phyloP scores from a whole-genome alignment of 2,797 vertebrate species.

The Pristis pectinata region DNA sequence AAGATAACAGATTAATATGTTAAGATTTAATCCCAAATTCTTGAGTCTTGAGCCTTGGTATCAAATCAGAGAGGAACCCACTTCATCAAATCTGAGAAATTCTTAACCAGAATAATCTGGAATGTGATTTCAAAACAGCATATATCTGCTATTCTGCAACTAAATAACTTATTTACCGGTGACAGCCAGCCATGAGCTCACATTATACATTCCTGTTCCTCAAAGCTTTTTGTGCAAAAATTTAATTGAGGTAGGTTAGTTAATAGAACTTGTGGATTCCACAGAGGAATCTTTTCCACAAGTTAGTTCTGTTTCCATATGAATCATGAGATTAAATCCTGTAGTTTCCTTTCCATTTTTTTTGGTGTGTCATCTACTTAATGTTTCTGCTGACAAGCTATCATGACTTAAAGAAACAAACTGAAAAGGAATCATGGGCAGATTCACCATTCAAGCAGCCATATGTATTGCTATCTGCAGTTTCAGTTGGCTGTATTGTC shows the following conservation, averaged over 20 bases:
- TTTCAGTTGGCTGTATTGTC: neutral
- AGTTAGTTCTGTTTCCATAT: neutral
- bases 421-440: neutral
- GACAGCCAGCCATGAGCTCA: neutral
- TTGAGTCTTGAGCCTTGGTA: no score
- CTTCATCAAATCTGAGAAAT: neutral
- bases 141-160: neutral
- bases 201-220: neutral
- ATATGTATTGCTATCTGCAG: no score
- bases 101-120: neutral
- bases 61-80: neutral
- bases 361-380: neutral
- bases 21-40: no score
- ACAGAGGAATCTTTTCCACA: neutral
- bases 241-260: neutral
- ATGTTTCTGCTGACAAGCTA: neutral
- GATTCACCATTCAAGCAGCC: neutral
- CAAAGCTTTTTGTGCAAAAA: neutral
- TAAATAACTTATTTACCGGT: neutral
- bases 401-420: neutral
- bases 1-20: neutral
- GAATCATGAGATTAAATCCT: neutral
- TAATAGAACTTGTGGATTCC: neutral
- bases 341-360: neutral
- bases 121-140: neutral